Conservation (phyloP, 2,888 invertebrate genomes). For the Platycnemis pennipes region DNA sequence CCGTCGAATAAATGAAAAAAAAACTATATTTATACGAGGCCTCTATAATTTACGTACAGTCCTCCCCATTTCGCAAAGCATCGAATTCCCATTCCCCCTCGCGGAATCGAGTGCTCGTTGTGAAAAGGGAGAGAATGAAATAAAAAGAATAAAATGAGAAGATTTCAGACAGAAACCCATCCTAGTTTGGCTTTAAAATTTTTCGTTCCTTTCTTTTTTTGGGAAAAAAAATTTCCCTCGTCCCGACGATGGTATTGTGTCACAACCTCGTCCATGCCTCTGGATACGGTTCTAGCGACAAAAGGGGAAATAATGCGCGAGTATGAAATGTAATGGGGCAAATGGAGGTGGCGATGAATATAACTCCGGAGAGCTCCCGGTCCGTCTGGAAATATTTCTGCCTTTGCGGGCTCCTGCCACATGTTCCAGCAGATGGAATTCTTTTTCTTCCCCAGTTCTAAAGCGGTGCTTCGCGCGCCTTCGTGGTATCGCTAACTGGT, state of each 20-base stretch:
- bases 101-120: background rate
- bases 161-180: background rate
- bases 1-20: background rate
- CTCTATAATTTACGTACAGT: background rate
- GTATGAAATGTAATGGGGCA: background rate
- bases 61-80: background rate
- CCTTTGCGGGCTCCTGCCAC: background rate
- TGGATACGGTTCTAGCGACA: background rate
- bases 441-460: too few species aligned
- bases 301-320: background rate
- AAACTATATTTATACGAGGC: background rate
- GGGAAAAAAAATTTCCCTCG: background rate
- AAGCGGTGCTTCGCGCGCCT: too few species aligned
- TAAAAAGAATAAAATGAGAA: background rate
- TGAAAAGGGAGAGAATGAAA: background rate
- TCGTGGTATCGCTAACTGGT: too few species aligned
- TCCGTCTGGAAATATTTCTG: background rate
- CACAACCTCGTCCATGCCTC: background rate
- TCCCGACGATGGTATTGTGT: background rate
- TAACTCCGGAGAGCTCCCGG: background rate
- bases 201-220: background rate
- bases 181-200: background rate
- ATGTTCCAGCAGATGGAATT: too few species aligned
- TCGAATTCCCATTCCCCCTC: background rate
- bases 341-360: background rate